Base-by-base conservation (phyloP, 2,888 invertebrate species). In the Tridacna gigas region DNA sequence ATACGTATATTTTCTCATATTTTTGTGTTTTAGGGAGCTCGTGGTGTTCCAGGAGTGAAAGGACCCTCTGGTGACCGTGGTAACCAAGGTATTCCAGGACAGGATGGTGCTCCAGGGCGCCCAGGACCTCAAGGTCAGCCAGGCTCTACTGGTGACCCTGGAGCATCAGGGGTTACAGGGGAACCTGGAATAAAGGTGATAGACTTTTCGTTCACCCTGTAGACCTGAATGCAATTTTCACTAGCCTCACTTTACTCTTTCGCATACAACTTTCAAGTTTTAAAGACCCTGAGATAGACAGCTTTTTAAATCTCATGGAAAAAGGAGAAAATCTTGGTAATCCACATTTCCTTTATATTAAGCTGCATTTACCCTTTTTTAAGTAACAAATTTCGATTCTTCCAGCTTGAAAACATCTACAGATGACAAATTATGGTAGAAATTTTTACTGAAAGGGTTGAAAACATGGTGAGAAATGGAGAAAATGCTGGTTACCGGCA, bases 51-150 rank as follows among this genome's bases (percentile, higher is more conserved):
- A 92, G 97, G 98, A 20, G 96, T 96, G 3, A 96, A 97, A 20
- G 98, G 97, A 67, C 96, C 96, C 0, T 95, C 96, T 89, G 97
- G 97, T 67, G 90, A 90, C 18, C 76, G 84, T 0, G 93, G 93
- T 22, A 75, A 88, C 28, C 87, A 83, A 65, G 93, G 93, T 28
- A 74, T 90, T 25, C 91, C 92, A 9, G 93, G 93, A 74, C 88
- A 89, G 22, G 89, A 89, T 22, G 93, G 93, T 26, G 77, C 88
- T 13, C 81, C 87, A 20, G 93, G 93, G 7, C 86, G 90, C 22
- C 60, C 88, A 18, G 93, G 93, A 69, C 86, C 91, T 11, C 82
- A 89, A 51, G 93, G 93, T 45, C 65, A 76, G 0, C 66, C 88
- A 13, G 93, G 93, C 63, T 78, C 90, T 45, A 82, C 82, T 22